Base-by-base conservation (phyloP, 2,888 invertebrate genomes). In the Apotomis betuletana region DNA sequence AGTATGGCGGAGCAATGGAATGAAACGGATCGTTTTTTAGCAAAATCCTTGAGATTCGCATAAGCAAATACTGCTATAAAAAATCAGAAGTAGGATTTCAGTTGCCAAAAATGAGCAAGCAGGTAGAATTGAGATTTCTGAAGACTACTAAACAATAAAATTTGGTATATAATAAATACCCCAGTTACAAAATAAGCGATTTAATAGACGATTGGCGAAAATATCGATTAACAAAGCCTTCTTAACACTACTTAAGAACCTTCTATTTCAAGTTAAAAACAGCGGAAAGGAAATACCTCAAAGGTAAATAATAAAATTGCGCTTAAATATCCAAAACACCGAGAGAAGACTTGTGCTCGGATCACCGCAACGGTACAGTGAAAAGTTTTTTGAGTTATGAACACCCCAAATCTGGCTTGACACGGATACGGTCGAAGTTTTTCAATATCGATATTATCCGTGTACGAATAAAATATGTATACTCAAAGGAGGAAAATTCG, bases 351-450 rank as follows among this genome's bases (percentile, higher is more conserved):
- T 55, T 57, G 36, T 46, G 44, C 44, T 27, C 46, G 65, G 46
- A 65, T 65, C 12, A 10, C 6, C 36, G 46, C 5, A 54, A 55
- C 46, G 15, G 55, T 65, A 57, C 55, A 54, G 65, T 46, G 65
- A 57, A 65, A 65, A 65, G 44, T 65, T 64, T 65, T 65, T 65
- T 65, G 36, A 65, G 46, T 65, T 46, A 65, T 65, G 65, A 9
- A 8, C 46, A 41, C 27, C 27, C 6, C 8, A 41, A 65, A 65
- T 64, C 15, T 44, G 10, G 64, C 41, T 52, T 15, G 38, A 15
- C 46, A 61, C 41, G 38, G 13, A 63, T 54, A 55, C 44, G 55
- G 12, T 27, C 12, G 44, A 15, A 55, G 27, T 65, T 55, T 55
- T 0, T 65, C 54, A 5, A 64, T 64, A 12, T 12, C n/a, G 38